Evolutionary conservation across 2,888 invertebrate genomes (phyloP).

Genomic region (Homarus gammarus): DNA sequence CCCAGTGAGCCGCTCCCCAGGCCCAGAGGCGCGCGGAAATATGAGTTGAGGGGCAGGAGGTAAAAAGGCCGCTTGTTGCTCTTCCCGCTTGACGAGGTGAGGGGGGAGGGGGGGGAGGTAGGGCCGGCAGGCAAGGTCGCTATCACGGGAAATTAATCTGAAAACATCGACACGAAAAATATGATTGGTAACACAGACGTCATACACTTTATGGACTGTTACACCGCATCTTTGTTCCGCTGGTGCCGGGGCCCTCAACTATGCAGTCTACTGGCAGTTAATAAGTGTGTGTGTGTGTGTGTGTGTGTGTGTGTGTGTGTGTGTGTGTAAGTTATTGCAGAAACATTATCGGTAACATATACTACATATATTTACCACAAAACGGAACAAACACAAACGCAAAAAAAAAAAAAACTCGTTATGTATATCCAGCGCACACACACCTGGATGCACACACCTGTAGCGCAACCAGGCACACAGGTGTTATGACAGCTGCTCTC

Average conservation of each 20-base stretch:
- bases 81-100: neutral
- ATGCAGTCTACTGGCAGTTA: neutral
- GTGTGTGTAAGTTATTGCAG: conserved; percentile 18
- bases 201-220: conserved; percentile 40
- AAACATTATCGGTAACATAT: no score
- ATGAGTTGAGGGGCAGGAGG: neutral
- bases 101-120: no score
- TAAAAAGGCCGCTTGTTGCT: neutral
- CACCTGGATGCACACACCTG: no score
- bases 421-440: no score
- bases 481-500: no score
- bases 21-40: neutral
- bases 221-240: conserved; percentile 13
- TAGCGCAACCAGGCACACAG: no score
- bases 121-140: neutral
- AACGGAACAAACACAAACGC: no score
- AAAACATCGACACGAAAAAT: conserved; percentile 38
- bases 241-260: neutral
- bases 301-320: conserved; percentile 20
- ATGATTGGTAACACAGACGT: conserved; percentile 45
- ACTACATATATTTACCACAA: no score
- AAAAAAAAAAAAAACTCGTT: no score
- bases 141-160: conserved; percentile 45
- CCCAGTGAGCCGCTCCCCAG: no score
- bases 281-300: neutral